Conservation (phyloP, 2,797 vertebrate species). For the Clarias laeviceps region DNA sequence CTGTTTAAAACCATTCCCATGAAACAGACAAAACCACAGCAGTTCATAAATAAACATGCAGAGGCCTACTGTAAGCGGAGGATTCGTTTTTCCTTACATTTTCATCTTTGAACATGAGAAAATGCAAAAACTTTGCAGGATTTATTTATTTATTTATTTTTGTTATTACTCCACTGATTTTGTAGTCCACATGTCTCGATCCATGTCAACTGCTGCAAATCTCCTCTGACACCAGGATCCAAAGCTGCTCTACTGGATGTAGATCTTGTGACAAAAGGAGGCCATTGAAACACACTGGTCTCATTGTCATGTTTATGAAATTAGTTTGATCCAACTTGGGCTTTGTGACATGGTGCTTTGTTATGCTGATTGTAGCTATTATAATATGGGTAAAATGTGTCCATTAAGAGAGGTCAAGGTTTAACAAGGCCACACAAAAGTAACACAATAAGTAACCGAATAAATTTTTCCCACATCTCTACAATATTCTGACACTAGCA, state of each 20-base stretch:
- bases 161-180: neutral
- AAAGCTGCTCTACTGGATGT: neutral
- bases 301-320: neutral
- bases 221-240: neutral
- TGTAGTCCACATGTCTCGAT: neutral
- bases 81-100: neutral
- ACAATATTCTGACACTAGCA: neutral
- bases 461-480: too few relatives aligned
- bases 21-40: conserved; percentile 31
- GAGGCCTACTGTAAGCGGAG: neutral
- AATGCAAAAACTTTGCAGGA: neutral
- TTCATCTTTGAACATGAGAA: conserved; percentile 6
- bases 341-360: neutral
- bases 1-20: conserved; percentile 31
- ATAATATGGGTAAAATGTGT: neutral
- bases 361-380: neutral
- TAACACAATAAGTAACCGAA: too few relatives aligned
- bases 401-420: neutral
- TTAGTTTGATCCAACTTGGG: neutral
- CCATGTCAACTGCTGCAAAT: neutral
- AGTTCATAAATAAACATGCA: conserved; percentile 43
- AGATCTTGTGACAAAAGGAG: neutral
- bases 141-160: neutral
- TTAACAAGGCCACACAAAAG: too few relatives aligned
- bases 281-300: neutral